Evolutionary conservation across 2,797 vertebrate genomes (phyloP).

Genomic region (Oryzias sinensis): DNA sequence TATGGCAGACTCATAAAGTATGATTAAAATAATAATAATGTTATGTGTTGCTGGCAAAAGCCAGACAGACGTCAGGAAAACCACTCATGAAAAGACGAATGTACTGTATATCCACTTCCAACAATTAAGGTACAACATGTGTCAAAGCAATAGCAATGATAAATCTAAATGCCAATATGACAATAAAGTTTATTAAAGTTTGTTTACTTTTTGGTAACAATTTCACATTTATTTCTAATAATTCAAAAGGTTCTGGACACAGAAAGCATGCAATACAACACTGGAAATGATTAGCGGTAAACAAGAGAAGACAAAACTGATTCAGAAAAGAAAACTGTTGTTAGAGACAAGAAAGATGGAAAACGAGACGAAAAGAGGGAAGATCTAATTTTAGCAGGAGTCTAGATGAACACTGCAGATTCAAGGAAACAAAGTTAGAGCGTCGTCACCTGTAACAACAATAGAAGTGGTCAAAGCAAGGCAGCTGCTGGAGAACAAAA

Average conservation of each 20-base stretch:
- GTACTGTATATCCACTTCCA: no score
- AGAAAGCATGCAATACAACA: constrained; percentile 23
- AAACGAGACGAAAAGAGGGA: constrained; percentile 17
- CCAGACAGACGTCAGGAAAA: no score
- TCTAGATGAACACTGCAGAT: constrained; percentile 42
- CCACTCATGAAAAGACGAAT: no score
- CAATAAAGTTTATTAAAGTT: no score
- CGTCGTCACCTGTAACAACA: constrained; percentile 10
- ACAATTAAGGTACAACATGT: neutral
- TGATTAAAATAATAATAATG: neutral
- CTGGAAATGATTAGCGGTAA: constrained; percentile 12
- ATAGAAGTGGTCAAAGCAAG: constrained; percentile 26
- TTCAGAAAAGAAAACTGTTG: constrained; percentile 27
- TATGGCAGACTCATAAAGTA: neutral
- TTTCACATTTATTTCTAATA: neutral
- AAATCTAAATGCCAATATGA: no score
- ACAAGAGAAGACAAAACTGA: constrained; percentile 14
- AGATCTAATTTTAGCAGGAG: constrained; percentile 38
- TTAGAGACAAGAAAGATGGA: constrained; percentile 10
- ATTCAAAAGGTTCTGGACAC: constrained; percentile 36
- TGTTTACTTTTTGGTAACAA: no score
- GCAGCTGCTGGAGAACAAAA: constrained; percentile 24
- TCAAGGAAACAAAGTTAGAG: constrained; percentile 41
- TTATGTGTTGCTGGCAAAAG: no score
- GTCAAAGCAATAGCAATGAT: neutral